Base-by-base conservation (phyloP, 2,888 invertebrate species). In the Xylocampa areola region DNA sequence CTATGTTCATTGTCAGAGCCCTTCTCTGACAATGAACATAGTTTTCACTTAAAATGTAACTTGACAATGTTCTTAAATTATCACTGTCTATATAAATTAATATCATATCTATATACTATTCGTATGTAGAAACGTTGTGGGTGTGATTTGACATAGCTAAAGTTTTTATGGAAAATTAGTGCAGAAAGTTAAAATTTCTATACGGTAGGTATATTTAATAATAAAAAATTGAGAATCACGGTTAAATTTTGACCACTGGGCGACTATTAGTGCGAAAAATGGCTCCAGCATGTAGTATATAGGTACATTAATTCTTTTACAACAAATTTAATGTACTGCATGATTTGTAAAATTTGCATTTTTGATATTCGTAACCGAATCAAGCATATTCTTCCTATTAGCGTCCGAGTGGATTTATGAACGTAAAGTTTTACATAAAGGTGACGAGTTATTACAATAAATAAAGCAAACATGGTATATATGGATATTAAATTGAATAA, bases 401-500 rank as follows among this genome's bases (percentile, higher is more conserved):
- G 13, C 39, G 25, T 29, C 14, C 45, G 29, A 45, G 36, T 50
- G 35, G 44, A 16, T 61, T 53, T 43, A 27, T 40, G 39, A 68
- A 29, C 40, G 29, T 19, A 53, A 36, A 43, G 17, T 51, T 51
- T 51, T 29, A 23, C 30, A 51, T 37, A 57, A 53, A 59, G 68
- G 51, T 33, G 25, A 32, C 29, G 17, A 55, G 55, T 67, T 67
- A 63, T 69, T 29, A 10, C 43, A 66, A 58, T 62, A 69, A 67
- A 62, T 65, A 68, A 62, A 65, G 41, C 32, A 30, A 36, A 11
- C 16, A 8, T 33, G 48, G 16, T 52, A 10, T 54, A 67, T 74
- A 76, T 76, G 73, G 73, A 73, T 76, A 80, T 80, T 81, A 81
- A 79, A 83, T 83, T 82, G 80, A 82, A 85, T 82, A 80, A 79